Evolutionary conservation across 2,888 invertebrate genomes (phyloP).

Genomic region (Ctena decussata): DNA sequence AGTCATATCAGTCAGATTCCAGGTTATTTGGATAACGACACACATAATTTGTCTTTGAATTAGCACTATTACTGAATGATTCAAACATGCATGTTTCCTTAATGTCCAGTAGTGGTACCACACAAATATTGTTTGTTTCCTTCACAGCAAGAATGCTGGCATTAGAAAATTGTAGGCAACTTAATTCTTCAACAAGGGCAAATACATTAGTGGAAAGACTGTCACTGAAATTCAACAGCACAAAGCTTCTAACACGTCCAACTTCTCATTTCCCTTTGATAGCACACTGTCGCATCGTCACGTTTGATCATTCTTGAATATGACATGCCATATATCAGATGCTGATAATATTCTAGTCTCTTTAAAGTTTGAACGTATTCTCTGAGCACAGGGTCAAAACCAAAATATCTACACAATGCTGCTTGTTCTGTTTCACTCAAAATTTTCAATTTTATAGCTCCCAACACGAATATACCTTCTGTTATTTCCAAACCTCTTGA

Average conservation of each 20-base stretch:
- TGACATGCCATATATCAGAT: conserved; percentile 29
- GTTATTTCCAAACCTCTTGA: conserved; percentile 26
- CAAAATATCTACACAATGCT: conserved; percentile 11
- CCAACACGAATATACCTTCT: conserved; percentile 40
- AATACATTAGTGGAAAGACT: not conserved
- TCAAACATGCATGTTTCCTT: not conserved
- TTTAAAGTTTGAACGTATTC: conserved; percentile 13
- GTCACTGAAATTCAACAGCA: not conserved
- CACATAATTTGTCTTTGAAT: not conserved
- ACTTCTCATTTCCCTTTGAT: not conserved
- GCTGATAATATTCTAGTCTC: conserved; percentile 27
- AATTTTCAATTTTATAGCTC: conserved; percentile 28
- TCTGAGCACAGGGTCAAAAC: conserved; percentile 18
- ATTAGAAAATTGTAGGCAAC: not conserved
- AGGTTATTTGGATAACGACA: not conserved
- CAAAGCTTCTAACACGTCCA: not conserved
- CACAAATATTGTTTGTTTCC: not conserved
- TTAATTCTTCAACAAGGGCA: not conserved
- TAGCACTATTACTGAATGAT: not conserved
- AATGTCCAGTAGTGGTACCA: not conserved
- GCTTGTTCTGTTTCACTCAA: conserved; percentile 36
- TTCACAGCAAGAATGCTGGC: not conserved
- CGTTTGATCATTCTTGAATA: conserved; percentile 54
- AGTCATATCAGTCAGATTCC: not conserved
- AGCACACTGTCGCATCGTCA: conserved; percentile 32